Evolutionary conservation across 2,797 vertebrate species (phyloP), one percentile per base, ranked within the genome.

Genomic region (Etheostoma perlongum): DNA sequence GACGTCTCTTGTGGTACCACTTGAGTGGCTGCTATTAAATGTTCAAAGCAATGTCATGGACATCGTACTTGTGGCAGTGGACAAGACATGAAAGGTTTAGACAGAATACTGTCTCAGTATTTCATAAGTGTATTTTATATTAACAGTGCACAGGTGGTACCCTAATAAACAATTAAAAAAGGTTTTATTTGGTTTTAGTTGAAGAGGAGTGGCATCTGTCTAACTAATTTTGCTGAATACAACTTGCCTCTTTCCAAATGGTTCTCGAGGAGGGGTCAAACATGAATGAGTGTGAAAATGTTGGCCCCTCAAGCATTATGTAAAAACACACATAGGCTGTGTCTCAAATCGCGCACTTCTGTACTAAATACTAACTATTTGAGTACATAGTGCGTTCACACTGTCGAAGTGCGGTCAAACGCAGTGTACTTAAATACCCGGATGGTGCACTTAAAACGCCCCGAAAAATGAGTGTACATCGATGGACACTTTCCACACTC

Each of bases 1-100:
- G 42, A 71, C 47, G 57, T 84, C 72, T 82, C 48, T 23, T 67
- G 66, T 76, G 62, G 60, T 67, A 16, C 36, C 54, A 13, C 25
- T 71, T 60, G 64, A 85, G 75, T 48, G 63, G 59, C 23, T 74
- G 52, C 60, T 61, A 2, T 85, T 57, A 81, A 70, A 81, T 64
- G 71, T 81, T 53, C 44, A 81, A 27, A 23, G 30, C 6, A 21
- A 59, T 40, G 59, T 58, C 36, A 40, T 51, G 72, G 55, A 47
- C 48, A 47, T 53, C 30, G 12, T 25, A 48, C 67, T 23, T 60
- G 11, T 49, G 67, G 62, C 21, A n/a, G 42, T 19, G 30, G 27
- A 71, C 33, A 42, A 67, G 25, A 58, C 19, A 23, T 40, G 40
- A 66, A 19, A 49, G 3, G 19, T 62, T 33, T 10, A 15, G 23